A percentile compares a stretch with the other conserved stretches of the same genome.
phyloP scores from a whole-genome alignment of 1,140 invertebrate species.

The Drosophila dunni region DNA sequence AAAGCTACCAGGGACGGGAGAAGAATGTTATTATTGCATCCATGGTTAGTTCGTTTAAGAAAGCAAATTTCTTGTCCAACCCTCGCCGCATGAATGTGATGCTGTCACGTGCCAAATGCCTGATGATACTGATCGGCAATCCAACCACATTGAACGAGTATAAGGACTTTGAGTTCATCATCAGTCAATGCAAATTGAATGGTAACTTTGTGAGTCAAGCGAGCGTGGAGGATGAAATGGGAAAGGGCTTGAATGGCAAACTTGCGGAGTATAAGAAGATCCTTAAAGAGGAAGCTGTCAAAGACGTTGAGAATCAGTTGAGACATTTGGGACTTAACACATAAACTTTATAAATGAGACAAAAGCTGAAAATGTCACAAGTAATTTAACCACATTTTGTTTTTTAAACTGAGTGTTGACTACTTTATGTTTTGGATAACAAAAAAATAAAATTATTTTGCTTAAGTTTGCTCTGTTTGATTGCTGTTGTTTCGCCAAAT shows the following conservation, averaged over 20 bases:
- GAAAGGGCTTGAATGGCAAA: too few relatives aligned
- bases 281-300: too few relatives aligned
- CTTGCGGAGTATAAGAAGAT: too few relatives aligned
- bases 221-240: too few relatives aligned
- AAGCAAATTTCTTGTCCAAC: slow-evolving; percentile 89
- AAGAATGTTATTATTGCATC: slow-evolving; percentile 91
- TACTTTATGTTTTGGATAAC: background rate
- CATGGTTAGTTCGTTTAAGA: slow-evolving; percentile 88
- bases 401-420: too few relatives aligned
- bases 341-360: too few relatives aligned
- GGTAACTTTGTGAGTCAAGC: background rate
- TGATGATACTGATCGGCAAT: slow-evolving; percentile 92
- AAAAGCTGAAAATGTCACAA: too few relatives aligned
- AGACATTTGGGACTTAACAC: too few relatives aligned
- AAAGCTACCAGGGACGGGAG: slow-evolving; percentile 94
- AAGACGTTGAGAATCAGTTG: too few relatives aligned
- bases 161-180: slow-evolving; percentile 37
- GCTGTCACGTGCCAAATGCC: slow-evolving; percentile 90
- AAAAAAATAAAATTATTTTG: background rate
- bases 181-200: slow-evolving; percentile 30
- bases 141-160: slow-evolving; percentile 83
- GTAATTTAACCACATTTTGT: too few relatives aligned
- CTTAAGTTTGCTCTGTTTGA: background rate
- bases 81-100: slow-evolving; percentile 93
- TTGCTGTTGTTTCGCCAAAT: slow-evolving; percentile 39